A percentile compares a stretch with the other conserved stretches of the same genome.
These are phyloP conservation scores for Eupelmus urozonus DNA, from an alignment of 2,888 invertebrate species.

Conservation along the genomic window DNA sequence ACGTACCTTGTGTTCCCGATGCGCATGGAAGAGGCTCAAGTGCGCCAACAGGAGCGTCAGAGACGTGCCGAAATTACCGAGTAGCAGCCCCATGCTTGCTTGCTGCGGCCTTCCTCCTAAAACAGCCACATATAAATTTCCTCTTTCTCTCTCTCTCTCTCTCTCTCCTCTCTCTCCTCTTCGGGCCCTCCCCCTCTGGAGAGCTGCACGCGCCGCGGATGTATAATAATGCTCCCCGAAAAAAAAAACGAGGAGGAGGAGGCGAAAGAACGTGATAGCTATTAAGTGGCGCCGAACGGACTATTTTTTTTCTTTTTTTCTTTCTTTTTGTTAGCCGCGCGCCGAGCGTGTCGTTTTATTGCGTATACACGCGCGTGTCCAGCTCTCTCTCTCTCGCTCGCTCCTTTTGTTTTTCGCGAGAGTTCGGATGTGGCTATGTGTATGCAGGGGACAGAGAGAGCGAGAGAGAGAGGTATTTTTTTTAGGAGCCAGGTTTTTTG, in stretches of 20 bases:
- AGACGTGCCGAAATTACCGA: slow-evolving; percentile 63
- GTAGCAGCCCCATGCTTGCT: slow-evolving; percentile 50
- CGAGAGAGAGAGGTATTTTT: too few species aligned
- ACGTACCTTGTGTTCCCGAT: slow-evolving; percentile 75
- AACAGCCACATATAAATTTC: slow-evolving; percentile 49
- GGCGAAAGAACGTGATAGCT: slow-evolving; percentile 56
- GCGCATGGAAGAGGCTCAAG: slow-evolving; percentile 68
- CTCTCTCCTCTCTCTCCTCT: too few species aligned
- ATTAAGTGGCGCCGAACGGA: slow-evolving; percentile 60
- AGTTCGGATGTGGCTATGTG: too few species aligned
- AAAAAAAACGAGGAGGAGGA: neutral
- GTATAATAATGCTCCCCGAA: slow-evolving; percentile 27
- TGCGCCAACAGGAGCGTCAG: slow-evolving; percentile 67
- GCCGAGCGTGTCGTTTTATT: slow-evolving; percentile 27
- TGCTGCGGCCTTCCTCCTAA: slow-evolving; percentile 42
- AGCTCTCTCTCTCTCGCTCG: neutral
- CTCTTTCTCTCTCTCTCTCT: neutral
- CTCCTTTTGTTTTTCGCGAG: neutral
- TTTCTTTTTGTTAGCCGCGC: neutral
- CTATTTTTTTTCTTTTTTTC: slow-evolving; percentile 44
- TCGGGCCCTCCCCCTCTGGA: neutral
- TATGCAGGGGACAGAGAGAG: neutral
- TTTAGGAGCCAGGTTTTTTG: slow-evolving; percentile 8
- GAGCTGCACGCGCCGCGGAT: neutral
- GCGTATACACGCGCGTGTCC: slow-evolving; percentile 19